Evolutionary conservation across 2,797 vertebrate species (phyloP).

Genomic region (Glyptemys insculpta): DNA sequence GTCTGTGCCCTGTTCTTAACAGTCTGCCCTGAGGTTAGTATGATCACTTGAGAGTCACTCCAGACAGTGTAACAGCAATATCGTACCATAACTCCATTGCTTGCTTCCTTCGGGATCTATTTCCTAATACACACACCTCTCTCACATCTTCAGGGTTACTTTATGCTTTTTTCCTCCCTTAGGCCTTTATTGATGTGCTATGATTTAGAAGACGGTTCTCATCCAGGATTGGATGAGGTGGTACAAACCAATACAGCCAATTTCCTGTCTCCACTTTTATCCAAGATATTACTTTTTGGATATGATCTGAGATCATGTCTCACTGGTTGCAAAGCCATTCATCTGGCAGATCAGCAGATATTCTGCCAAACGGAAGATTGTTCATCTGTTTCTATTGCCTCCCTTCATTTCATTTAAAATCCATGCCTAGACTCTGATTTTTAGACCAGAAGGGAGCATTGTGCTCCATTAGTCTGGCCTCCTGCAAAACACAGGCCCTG

Average conservation of each 20-base stretch:
- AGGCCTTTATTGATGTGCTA: neutral
- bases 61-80: neutral
- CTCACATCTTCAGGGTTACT: neutral
- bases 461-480: no score
- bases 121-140: neutral
- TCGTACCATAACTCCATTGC: neutral
- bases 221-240: neutral
- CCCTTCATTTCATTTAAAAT: no score
- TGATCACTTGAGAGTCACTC: no score
- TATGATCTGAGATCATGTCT: neutral
- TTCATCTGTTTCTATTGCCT: no score
- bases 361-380: no score
- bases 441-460: no score
- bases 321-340: neutral
- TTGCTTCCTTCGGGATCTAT: neutral
- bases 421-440: no score
- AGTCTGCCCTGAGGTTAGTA: no score
- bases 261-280: neutral
- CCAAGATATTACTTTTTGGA: neutral
- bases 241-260: neutral
- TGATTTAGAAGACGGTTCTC: neutral
- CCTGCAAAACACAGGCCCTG: no score
- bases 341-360: neutral
- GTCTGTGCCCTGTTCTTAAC: no score
- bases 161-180: neutral